Conservation (phyloP, 2,888 invertebrate species). For the Drosophila borborema region DNA sequence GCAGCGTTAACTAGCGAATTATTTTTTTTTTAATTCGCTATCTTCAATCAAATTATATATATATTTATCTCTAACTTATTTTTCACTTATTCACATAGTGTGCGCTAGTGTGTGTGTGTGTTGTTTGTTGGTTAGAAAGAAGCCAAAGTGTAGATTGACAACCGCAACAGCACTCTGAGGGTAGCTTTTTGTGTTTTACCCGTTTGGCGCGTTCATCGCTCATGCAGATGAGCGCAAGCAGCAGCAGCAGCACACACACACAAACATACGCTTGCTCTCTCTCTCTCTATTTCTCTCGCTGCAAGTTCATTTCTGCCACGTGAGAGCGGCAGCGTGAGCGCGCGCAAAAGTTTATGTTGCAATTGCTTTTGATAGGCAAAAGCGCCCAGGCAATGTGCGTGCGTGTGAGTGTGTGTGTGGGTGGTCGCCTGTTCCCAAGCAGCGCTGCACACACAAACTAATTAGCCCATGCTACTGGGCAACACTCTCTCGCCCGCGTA, state of each 20-base stretch:
- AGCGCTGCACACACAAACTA: slow-evolving; percentile 36
- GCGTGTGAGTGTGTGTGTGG: slow-evolving; percentile 14
- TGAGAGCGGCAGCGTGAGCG: slow-evolving; percentile 18
- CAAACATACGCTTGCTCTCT: background rate
- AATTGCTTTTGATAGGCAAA: slow-evolving; percentile 45
- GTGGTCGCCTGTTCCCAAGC: slow-evolving; percentile 40
- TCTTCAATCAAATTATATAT: slow-evolving; percentile 17
- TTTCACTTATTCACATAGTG: slow-evolving; percentile 27
- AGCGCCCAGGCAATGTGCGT: slow-evolving; percentile 13
- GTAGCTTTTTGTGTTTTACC: slow-evolving; percentile 82
- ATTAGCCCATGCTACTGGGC: slow-evolving; percentile 38
- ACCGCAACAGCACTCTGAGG: slow-evolving; percentile 78
- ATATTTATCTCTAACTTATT: slow-evolving; percentile 26
- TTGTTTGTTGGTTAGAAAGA: slow-evolving; percentile 83
- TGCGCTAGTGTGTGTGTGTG: slow-evolving; percentile 50
- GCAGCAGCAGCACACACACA: slow-evolving; percentile 16
- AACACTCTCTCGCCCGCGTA: slow-evolving; percentile 28
- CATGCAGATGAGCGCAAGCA: slow-evolving; percentile 65
- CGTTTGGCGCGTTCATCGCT: slow-evolving; percentile 74
- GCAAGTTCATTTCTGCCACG: slow-evolving; percentile 39
- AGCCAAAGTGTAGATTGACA: slow-evolving; percentile 86
- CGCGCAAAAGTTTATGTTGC: slow-evolving; percentile 56
- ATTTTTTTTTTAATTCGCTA: slow-evolving; percentile 1
- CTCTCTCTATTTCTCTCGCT: slow-evolving; percentile 9
- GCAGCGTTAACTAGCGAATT: slow-evolving; percentile 20